Base-by-base conservation (phyloP, 2,797 vertebrate genomes). In the Ptychadena robeensis region DNA sequence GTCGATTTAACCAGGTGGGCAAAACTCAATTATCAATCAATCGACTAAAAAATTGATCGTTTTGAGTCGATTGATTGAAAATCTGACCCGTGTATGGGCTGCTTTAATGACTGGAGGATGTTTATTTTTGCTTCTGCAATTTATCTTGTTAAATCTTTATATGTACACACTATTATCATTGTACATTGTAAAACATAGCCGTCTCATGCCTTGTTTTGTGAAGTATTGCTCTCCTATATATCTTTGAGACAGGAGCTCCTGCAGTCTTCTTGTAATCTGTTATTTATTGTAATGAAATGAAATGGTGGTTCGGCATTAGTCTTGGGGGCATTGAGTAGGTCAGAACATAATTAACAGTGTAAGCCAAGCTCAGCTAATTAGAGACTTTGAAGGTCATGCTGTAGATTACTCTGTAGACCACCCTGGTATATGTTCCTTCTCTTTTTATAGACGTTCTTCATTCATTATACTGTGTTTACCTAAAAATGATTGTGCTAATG, bases 341-440 rank as follows among this genome's bases (percentile, higher is more conserved):
- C 27, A 59, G 28, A 6, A 32, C 70, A 57, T n/a, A 34, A 53
- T 34, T 59, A 73, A 73, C 59, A n/a, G 48, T 22, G 18, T 73
- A 73, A 73, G 71, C 31, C 32, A 9, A 57, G 30, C 28, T 73
- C 30, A 59, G 48, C 22, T 73, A 73, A 73, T 73, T 73, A 15
- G 70, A 57, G 44, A 31, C 5, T 12, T 15, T 71, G 27, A 31
- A 53, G 28, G 44, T 34, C 30, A 12, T 11, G 71, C 4, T 59
- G 28, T 25, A 59, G 44, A 40, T 28, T 7, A 27, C 27, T 2
- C 38, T 31, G 15, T 9, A 53, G 71, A 73, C 71, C 71, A 73
- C 71, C 71, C 71, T 59, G 71, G 22, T 59, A n/a, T 4, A 73
- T 4, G 30, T 31, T 2, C 40, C 69, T 30, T 15, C 27, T n/a